phyloP scores from a whole-genome alignment of 2,113 vertebrate species.

The Hemiscyllium ocellatum region DNA sequence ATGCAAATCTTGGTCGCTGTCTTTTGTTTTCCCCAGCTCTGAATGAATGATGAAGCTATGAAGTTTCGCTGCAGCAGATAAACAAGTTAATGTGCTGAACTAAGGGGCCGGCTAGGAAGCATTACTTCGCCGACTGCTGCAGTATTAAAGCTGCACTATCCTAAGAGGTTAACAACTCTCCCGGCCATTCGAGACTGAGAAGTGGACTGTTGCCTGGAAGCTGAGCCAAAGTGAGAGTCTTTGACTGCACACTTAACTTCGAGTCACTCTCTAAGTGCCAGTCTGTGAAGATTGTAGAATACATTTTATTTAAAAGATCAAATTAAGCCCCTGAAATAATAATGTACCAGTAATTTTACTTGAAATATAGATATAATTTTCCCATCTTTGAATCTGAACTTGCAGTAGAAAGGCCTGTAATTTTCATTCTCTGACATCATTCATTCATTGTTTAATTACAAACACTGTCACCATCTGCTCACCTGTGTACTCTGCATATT shows the following conservation, averaged over 20 bases:
- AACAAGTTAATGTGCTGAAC: conserved; percentile 88
- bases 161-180: background rate
- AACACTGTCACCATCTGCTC: conserved; percentile 37
- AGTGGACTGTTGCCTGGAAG: background rate
- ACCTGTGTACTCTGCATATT: conserved; percentile 36
- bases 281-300: background rate
- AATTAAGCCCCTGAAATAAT: conserved; percentile 5
- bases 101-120: conserved; percentile 50
- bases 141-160: conserved; percentile 41
- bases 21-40: conserved; percentile 85
- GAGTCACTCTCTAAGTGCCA: background rate
- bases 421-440: conserved; percentile 31
- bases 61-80: conserved; percentile 87
- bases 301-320: background rate
- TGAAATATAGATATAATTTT: conserved; percentile 31
- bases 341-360: conserved; percentile 3
- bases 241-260: background rate
- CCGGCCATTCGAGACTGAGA: background rate
- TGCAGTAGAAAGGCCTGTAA: conserved; percentile 17
- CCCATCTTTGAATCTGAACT: conserved; percentile 16
- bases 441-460: conserved; percentile 36
- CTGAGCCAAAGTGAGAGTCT: background rate
- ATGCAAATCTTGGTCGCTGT: conserved; percentile 98
- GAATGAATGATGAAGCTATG: conserved; percentile 90
- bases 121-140: conserved; percentile 60